phyloP scores from a whole-genome alignment of 1,140 invertebrate species.

The Yoshiicerus persimilis region DNA sequence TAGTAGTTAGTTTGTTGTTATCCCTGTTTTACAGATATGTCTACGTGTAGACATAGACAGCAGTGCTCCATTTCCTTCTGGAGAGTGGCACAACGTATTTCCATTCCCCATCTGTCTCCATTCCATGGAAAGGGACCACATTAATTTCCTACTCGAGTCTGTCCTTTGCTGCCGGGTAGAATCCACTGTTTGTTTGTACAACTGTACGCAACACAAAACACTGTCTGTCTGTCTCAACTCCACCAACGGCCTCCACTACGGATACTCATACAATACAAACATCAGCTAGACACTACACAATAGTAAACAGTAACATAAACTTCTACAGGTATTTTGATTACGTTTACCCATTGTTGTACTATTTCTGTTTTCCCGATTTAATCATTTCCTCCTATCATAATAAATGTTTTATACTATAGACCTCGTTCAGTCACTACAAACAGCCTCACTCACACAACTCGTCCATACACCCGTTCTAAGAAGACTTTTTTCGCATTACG shows the following conservation, averaged over 20 bases:
- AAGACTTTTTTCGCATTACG: neutral
- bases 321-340: neutral
- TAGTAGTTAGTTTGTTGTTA: neutral
- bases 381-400: neutral
- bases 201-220: neutral
- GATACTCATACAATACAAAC: neutral
- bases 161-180: neutral
- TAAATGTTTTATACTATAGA: neutral
- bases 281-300: neutral
- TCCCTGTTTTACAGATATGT: neutral
- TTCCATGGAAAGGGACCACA: neutral
- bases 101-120: neutral
- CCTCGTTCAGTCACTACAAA: neutral
- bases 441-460: neutral
- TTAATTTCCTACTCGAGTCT: neutral
- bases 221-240: neutral
- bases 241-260: too few relatives aligned
- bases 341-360: neutral
- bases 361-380: neutral
- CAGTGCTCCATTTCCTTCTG: neutral
- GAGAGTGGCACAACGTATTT: neutral
- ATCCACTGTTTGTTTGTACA: neutral
- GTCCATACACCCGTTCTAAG: neutral
- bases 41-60: neutral
- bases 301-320: neutral